A percentile compares a stretch with the other conserved stretches of the same genome.
Conservation (phyloP, 2,113 vertebrate species). For the Ptychochromis oligacanthus region DNA sequence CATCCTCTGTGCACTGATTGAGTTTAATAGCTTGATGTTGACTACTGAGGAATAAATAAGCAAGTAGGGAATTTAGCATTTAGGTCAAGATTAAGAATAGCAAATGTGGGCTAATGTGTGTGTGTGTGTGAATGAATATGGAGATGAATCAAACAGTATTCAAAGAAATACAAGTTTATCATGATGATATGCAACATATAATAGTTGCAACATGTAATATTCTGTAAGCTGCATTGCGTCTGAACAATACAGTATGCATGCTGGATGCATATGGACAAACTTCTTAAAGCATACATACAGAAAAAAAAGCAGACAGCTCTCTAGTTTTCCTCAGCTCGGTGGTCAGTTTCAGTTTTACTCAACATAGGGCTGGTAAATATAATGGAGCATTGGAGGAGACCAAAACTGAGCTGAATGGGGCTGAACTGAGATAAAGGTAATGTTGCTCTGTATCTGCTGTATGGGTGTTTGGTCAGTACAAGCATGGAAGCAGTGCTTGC, state of each 20-base stretch:
- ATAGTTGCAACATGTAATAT: no score
- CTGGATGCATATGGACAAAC: neutral
- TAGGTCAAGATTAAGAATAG: neutral
- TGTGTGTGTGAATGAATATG: neutral
- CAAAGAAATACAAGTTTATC: neutral
- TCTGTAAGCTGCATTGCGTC: neutral
- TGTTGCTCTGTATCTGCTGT: neutral
- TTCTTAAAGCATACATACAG: neutral
- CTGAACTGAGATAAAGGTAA: neutral
- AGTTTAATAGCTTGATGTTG: conserved; percentile 7
- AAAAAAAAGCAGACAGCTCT: neutral
- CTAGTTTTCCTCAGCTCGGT: no score
- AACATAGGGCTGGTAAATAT: neutral
- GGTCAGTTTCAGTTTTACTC: neutral
- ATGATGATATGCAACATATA: neutral
- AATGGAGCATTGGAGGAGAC: neutral
- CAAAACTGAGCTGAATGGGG: neutral
- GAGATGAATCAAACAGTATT: neutral
- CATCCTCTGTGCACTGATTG: conserved; percentile 8
- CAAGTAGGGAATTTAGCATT: neutral
- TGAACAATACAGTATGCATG: neutral
- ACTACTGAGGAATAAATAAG: conserved; percentile 17
- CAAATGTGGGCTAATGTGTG: neutral
- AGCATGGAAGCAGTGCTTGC: neutral
- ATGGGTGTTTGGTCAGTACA: neutral